Evolutionary conservation across 2,797 vertebrate genomes (phyloP), one percentile per base, ranked within the genome.

Genomic region (Limnodromus scolopaceus): DNA sequence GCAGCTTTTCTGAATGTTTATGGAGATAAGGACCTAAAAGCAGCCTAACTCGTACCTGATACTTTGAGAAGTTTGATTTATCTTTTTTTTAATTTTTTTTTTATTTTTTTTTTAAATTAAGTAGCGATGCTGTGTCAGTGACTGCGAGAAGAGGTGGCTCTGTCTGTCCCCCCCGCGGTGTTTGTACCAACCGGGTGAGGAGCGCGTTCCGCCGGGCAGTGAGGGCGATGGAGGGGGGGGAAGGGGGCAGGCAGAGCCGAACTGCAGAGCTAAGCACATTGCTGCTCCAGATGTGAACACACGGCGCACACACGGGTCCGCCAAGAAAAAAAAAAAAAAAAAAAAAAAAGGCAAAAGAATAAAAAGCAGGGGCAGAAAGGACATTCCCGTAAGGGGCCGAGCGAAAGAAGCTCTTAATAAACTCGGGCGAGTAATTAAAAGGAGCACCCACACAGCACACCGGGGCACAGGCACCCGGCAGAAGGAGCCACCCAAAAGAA

Each of bases 221-320:
- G 54, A 28, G 25, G 54, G 8, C 34, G 34, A 10, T 34, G 57
- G 23, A 2, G n/a, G 13, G 14, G 54, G 32, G 54, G 11, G 32
- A 15, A 2, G 32, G 41, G 69, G 78, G 64, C 84, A 41, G 91
- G 77, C 51, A 12, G 55, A 32, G 64, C 66, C 74, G 13, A 90
- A 89, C 16, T 84, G 92, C 91, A 60, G 25, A 96, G 94, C 94
- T 93, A 68, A 95, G 89, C 93, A 92, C 81, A 80, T 89, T 61
- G 80, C 1, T 80, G 78, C 87, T 92, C 89, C 95, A 89, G 91
- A 92, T 74, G 92, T 22, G 83, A 81, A 60, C 55, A 34, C 55
- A 78, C 18, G 74, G 74, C 68, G 77, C 64, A 19, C 61, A 25
- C 72, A 16, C 34, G 53, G 65, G 16, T 13, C 54, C 34, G 84